These are phyloP conservation scores for Pachypanchax playfairii DNA, from an alignment of 2,113 vertebrate genomes.

Conservation along the genomic window DNA sequence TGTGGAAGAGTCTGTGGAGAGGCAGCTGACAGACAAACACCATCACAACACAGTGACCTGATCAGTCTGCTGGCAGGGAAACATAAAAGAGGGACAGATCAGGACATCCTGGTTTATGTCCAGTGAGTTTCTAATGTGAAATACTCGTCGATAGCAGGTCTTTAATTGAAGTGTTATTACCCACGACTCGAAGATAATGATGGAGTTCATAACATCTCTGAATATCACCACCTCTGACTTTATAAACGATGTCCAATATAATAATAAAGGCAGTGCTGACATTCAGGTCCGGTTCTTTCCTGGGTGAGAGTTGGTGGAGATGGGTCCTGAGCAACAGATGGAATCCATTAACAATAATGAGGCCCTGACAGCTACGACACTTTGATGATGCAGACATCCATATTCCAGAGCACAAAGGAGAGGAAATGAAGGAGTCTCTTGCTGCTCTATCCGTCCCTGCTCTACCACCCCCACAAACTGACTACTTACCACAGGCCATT, in stretches of 20 bases:
- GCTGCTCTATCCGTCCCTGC: constrained; percentile 47
- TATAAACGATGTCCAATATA: constrained; percentile 34
- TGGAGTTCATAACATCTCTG: constrained; percentile 17
- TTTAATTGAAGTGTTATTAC: constrained; percentile 21
- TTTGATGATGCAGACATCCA: constrained; percentile 77
- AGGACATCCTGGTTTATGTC: too few species aligned
- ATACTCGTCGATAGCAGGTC: neutral
- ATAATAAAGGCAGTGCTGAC: constrained; percentile 47
- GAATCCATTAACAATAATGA: constrained; percentile 75
- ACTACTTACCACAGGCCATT: constrained; percentile 70
- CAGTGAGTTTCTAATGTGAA: too few species aligned
- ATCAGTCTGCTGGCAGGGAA: neutral
- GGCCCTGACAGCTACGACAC: constrained; percentile 73
- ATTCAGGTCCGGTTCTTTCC: constrained; percentile 59
- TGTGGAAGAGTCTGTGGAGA: neutral
- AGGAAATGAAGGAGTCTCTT: constrained; percentile 76
- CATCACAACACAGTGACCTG: neutral
- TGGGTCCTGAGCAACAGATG: constrained; percentile 70
- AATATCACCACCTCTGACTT: constrained; percentile 33
- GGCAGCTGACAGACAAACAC: neutral
- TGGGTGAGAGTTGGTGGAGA: constrained; percentile 56
- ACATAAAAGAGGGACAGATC: neutral
- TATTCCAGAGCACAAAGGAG: constrained; percentile 75
- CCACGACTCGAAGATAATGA: constrained; percentile 13
- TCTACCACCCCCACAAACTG: constrained; percentile 63